Percentiles rank a stretch among this genome's conserved stretches.
phyloP scores from a whole-genome alignment of 53 echinoderm and acorn worm species.

The Antedon mediterranea region DNA sequence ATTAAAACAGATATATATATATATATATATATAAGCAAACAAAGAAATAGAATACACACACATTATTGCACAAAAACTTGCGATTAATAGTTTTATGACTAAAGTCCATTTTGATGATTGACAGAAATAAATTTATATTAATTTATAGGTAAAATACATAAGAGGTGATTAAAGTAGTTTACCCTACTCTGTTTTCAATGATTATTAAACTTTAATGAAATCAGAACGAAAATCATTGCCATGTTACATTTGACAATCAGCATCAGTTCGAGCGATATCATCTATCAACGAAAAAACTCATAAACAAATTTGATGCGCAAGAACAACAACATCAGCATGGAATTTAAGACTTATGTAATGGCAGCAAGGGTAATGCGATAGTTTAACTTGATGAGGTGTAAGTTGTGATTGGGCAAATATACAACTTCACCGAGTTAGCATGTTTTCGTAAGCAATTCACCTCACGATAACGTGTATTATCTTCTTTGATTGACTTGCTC shows the following conservation, averaged over 20 bases:
- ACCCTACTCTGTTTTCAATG: background rate
- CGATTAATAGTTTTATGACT: too few species aligned
- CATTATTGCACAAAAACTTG: too few species aligned
- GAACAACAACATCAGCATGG: background rate
- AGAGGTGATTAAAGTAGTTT: background rate
- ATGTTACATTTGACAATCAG: background rate
- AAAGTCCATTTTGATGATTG: background rate
- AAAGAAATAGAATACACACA: too few species aligned
- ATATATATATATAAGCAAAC: too few species aligned
- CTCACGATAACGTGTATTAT: background rate
- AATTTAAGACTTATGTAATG: constrained; percentile 1
- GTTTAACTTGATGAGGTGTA: background rate
- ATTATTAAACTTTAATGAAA: background rate
- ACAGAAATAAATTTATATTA: background rate
- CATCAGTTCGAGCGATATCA: background rate
- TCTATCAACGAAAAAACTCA: background rate
- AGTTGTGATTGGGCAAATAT: background rate
- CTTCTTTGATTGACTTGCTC: background rate
- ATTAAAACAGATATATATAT: too few species aligned
- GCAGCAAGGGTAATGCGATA: background rate
- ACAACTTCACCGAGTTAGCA: background rate
- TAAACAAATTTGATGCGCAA: background rate
- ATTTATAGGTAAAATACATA: background rate
- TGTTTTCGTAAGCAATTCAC: background rate
- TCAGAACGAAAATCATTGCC: background rate